Percentiles rank a stretch among this genome's conserved stretches.
These are phyloP conservation scores for Drosophila littoralis DNA, from an alignment of 1,140 invertebrate genomes.

Conservation along the genomic window DNA sequence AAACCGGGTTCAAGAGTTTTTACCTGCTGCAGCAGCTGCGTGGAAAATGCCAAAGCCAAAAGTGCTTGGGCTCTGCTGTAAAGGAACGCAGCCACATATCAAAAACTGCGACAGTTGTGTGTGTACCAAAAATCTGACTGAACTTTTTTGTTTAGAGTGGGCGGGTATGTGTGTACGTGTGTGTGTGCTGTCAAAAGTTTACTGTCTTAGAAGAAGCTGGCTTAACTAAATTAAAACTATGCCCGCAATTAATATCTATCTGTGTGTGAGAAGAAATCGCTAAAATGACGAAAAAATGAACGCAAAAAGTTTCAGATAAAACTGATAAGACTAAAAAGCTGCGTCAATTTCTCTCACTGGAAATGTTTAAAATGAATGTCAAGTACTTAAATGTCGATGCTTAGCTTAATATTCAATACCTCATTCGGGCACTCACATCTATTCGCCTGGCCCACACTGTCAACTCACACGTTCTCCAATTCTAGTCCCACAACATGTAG, in stretches of 20 bases:
- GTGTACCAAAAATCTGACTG: slow-evolving; percentile 42
- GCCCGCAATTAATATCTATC: slow-evolving; percentile 33
- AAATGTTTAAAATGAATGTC: no score
- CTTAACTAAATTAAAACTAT: slow-evolving; percentile 54
- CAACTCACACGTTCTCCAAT: not conserved
- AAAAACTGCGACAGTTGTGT: slow-evolving; percentile 64
- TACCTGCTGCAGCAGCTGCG: slow-evolving; percentile 21
- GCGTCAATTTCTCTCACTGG: not conserved
- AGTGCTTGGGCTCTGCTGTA: slow-evolving; percentile 25
- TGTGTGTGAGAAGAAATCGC: not conserved
- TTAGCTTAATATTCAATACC: not conserved
- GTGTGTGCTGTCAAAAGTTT: slow-evolving; percentile 55
- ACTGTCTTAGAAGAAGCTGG: slow-evolving; percentile 22
- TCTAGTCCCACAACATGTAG: not conserved
- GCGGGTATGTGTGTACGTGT: not conserved
- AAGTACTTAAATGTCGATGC: no score
- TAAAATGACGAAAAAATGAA: not conserved
- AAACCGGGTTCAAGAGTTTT: slow-evolving; percentile 38
- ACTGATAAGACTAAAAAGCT: slow-evolving; percentile 7
- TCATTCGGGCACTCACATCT: not conserved
- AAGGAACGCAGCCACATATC: slow-evolving; percentile 44
- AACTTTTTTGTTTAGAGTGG: slow-evolving; percentile 39
- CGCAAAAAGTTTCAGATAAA: slow-evolving; percentile 16
- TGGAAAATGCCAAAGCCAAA: slow-evolving; percentile 28
- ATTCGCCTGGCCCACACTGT: not conserved